Evolutionary conservation across 2,888 invertebrate genomes (phyloP).

Genomic region (Ophraella communa): DNA sequence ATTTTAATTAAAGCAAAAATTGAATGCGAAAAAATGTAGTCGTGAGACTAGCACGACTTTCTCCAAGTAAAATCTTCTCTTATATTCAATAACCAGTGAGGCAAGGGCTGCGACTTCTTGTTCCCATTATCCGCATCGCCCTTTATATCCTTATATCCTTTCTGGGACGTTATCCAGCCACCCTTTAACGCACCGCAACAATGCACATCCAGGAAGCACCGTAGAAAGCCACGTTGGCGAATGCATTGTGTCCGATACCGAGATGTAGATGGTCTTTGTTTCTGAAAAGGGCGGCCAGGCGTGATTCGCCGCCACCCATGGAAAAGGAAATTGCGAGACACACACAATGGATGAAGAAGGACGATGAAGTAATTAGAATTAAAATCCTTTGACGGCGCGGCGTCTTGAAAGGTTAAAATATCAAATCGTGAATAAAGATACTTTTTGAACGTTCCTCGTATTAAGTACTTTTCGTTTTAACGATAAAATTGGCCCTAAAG

Average conservation of each 20-base stretch:
- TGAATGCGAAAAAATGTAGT: no score
- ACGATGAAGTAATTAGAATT: conserved; percentile 57
- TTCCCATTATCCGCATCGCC: conserved; percentile 11
- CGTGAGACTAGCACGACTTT: no score
- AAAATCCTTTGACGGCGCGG: conserved; percentile 46
- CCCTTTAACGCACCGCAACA: conserved; percentile 61
- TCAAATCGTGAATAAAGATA: not conserved
- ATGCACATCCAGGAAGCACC: conserved; percentile 57
- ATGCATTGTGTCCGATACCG: conserved; percentile 59
- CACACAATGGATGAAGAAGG: conserved; percentile 48
- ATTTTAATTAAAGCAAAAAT: no score
- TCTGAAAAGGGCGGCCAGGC: conserved; percentile 23
- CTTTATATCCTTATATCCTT: conserved; percentile 14
- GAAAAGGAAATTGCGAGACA: conserved; percentile 28
- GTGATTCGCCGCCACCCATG: conserved; percentile 11
- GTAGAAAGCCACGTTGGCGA: conserved; percentile 49
- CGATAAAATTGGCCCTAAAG: no score
- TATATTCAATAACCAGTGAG: conserved; percentile 1
- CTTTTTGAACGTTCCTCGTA: no score
- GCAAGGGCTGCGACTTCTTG: conserved; percentile 6
- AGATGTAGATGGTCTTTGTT: conserved; percentile 53
- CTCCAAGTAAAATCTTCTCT: not conserved
- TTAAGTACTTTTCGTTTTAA: no score
- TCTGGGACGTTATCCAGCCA: conserved; percentile 55
- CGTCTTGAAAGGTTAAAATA: conserved; percentile 1